Evolutionary conservation across 1,140 invertebrate genomes (phyloP), one percentile per base, ranked within the genome.

Genomic region (Spodoptera frugiperda): DNA sequence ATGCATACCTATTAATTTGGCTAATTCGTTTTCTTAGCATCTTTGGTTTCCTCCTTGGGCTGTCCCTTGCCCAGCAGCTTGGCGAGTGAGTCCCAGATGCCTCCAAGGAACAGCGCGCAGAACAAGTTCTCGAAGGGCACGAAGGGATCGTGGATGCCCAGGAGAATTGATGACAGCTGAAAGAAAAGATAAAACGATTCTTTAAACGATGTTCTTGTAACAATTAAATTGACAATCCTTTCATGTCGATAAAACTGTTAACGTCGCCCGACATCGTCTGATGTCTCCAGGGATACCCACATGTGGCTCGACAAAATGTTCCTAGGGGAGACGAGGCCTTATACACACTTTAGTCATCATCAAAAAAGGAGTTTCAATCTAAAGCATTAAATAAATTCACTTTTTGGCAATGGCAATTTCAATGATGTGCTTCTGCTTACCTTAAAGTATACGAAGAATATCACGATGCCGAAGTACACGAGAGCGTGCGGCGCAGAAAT

Each of bases 381-480:
- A n/a, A n/a, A n/a, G n/a, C n/a, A n/a, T n/a, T n/a, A n/a, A n/a
- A n/a, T n/a, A n/a, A n/a, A n/a, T n/a, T n/a, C n/a, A n/a, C n/a
- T n/a, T n/a, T n/a, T n/a, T n/a, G n/a, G n/a, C n/a, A n/a, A n/a
- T n/a, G n/a, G n/a, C n/a, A n/a, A n/a, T n/a, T n/a, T n/a, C n/a
- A n/a, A n/a, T n/a, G n/a, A n/a, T n/a, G n/a, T n/a, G n/a, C n/a
- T n/a, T n/a, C n/a, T 3, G 30, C 55, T 67, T 94, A 97, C 96
- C 96, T 99, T 99, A 94, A 99, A 99, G 94, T 99, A 99, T 14
- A 99, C 98, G 89, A 99, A 99, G 96, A 99, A 99, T 82, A 99
- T 98, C n/a, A 99, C 98, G 83, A 99, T 98, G 79, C 98, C 98
- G 88, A 99, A 99, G 95, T 99, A 99, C 59, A 99, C 98, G 3